Base-by-base conservation (phyloP, 37 sponge, comb jelly and placozoan genomes). In the Geodia barretti region DNA sequence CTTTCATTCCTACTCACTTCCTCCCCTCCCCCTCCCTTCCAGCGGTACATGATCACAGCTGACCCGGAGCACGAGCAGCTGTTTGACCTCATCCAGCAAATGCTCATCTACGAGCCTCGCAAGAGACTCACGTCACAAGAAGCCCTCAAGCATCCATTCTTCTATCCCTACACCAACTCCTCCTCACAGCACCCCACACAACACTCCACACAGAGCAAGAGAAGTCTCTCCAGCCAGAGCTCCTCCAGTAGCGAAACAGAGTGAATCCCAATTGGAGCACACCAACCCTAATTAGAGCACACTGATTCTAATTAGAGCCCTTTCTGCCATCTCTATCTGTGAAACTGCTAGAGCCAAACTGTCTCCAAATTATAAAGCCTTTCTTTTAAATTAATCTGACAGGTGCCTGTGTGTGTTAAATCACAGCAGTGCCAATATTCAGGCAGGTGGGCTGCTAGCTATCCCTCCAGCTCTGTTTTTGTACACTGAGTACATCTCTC, bases 131-230 rank as follows among this genome's bases (percentile, higher is more conserved):
- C 91, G 39, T 97, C 99, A 0, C 24, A 73, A 17, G 91, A 96
- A 33, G 95, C 97, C 11, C 83, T 96, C 26, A 80, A 87, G 65
- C 95, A 96, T 63, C 87, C 84, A 17, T 98, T 98, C 74, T 98
- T 96, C 78, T 70, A 75, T 4, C 67, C 88, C 40, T 73, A 72
- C 17, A 32, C 42, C 20, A 77, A 72, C 1, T 25, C 43, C 62
- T 7, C 54, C 54, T n/a, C n/a, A n/a, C 54, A 7, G 20, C 65
- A 36, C 71, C 61, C 40, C n/a, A 41, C 47, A 3, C 79, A 78
- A 35, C 62, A 23, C 38, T 60, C 79, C 42, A 65, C 64, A 1
- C 88, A 76, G 25, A 67, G 68, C 30, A 87, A 87, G 54, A 43
- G 82, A 24, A 87, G 82, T 39, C 31, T 87, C 8, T 87, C 88